phyloP scores from a whole-genome alignment of 2,888 invertebrate species.

The Noctua fimbriata region DNA sequence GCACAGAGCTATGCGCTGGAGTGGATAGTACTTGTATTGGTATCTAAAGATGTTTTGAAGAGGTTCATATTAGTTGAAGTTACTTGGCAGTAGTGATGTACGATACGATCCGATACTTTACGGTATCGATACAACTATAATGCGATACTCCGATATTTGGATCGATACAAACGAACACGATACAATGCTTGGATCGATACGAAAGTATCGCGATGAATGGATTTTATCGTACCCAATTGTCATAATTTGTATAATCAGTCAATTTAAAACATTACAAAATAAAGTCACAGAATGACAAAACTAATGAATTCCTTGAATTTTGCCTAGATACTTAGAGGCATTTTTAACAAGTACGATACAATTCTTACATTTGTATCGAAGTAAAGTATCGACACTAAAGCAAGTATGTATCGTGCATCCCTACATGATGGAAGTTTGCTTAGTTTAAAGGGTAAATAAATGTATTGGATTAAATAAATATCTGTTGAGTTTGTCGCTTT shows the following conservation, averaged over 20 bases:
- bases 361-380: neutral
- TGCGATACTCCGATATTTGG: neutral
- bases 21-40: slow-evolving; percentile 62
- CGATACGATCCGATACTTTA: neutral
- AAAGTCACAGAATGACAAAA: neutral
- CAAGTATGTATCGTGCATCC: neutral
- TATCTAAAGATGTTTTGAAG: slow-evolving; percentile 61
- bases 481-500: slow-evolving; percentile 30
- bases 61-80: slow-evolving; percentile 59
- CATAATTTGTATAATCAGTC: neutral
- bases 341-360: neutral
- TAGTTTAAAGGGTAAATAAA: slow-evolving; percentile 40
- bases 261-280: neutral
- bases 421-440: slow-evolving; percentile 34
- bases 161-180: neutral
- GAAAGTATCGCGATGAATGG: neutral
- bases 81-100: slow-evolving; percentile 25
- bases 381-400: neutral
- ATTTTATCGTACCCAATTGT: neutral
- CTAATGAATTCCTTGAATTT: neutral
- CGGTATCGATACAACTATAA: neutral
- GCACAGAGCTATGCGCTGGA: slow-evolving; percentile 66
- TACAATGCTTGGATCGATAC: neutral
- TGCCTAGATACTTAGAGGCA: neutral
- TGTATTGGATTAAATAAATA: slow-evolving; percentile 51